Base-by-base conservation (phyloP, 2,797 vertebrate species). In the Adelosebastes latens region DNA sequence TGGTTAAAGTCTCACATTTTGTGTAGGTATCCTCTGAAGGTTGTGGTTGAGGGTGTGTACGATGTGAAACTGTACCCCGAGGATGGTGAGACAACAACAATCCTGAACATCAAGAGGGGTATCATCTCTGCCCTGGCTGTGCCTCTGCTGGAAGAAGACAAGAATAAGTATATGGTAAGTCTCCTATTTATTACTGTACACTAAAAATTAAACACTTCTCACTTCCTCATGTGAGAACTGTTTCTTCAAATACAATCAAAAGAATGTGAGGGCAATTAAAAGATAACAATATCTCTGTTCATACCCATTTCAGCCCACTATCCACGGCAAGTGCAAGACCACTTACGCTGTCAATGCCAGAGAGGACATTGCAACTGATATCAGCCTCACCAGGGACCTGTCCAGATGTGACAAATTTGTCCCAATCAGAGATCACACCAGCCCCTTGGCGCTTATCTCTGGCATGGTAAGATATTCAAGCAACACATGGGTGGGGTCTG, bases 101-200 rank as follows among this genome's bases (percentile, higher is more conserved):
- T 97, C 79, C 90, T 99, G 81, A 99, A 99, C 93, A 93, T 99
- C 91, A 99, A 99, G 93, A 97, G 98, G 82, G 98, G 98, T 27
- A 97, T 99, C 75, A 90, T 99, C 81, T 98, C 98, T 46, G 95
- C 96, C 27, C 92, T 99, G 27, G 94, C 97, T 78, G 96, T 96
- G 67, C 97, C 98, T 82, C 85, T 92, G 39, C 89, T 97, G 86
- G 93, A 96, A 49, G 93, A 95, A 53, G 89, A 95, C 6, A 90
- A 76, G 66, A 95, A 94, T 77, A 93, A 82, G 61, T 79, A 79
- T 52, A 95, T 95, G 95, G 96, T 96, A 87, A 65, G 82, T 39
- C 4, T 53, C 8, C n/a, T 12, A 74, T 4, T 36, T 12, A 63
- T 6, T 36, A 31, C 53, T 5, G 24, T 39, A 39, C 16, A 14